Evolutionary conservation across 2,113 vertebrate species (phyloP).

Genomic region (Syngnathoides biaculeatus): DNA sequence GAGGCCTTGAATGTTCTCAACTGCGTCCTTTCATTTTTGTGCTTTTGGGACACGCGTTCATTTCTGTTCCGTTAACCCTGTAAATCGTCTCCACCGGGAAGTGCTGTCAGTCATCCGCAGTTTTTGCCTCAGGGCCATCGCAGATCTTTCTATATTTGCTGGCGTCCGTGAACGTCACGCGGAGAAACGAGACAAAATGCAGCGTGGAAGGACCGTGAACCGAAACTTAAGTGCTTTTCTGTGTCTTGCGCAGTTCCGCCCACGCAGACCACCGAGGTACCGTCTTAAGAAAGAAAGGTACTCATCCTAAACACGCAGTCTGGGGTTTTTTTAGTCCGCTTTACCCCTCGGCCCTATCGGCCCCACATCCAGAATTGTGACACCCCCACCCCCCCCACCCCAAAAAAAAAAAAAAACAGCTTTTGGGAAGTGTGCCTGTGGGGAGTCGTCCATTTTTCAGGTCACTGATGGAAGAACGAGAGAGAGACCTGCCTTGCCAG

Average conservation of each 20-base stretch:
- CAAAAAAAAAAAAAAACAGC: too few species aligned
- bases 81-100: slow-evolving; percentile 13
- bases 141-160: slow-evolving; percentile 22
- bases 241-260: too few species aligned
- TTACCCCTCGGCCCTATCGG: background rate
- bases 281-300: background rate
- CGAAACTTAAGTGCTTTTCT: slow-evolving; percentile 2
- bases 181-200: slow-evolving; percentile 12
- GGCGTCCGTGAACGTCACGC: slow-evolving; percentile 42
- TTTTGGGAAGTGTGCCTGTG: too few species aligned
- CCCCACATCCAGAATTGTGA: too few species aligned
- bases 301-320: background rate
- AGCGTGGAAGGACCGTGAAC: background rate
- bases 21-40: slow-evolving; percentile 13
- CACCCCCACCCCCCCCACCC: too few species aligned
- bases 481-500: too few species aligned
- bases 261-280: background rate
- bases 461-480: too few species aligned
- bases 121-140: slow-evolving; percentile 29
- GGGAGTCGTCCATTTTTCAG: too few species aligned
- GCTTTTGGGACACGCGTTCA: background rate
- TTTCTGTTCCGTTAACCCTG: slow-evolving; percentile 2
- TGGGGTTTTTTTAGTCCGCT: background rate
- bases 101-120: slow-evolving; percentile 19
- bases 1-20: slow-evolving; percentile 10